Evolutionary conservation across 2,113 vertebrate genomes (phyloP).

Genomic region (Scortum barcoo): DNA sequence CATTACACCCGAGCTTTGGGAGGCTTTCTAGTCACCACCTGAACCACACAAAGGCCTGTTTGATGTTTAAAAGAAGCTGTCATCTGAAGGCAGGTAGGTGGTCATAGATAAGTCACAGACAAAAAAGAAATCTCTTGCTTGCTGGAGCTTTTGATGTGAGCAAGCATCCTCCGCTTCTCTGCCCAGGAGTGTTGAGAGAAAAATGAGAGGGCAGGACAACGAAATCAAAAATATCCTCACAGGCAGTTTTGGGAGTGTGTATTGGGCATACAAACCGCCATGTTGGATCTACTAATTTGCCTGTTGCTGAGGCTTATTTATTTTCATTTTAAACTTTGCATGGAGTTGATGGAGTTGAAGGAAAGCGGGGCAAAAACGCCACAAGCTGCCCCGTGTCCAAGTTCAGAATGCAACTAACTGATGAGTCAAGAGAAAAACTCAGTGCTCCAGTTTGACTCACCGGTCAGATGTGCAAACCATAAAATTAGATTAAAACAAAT

Average conservation of each 20-base stretch:
- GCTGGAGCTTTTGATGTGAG: constrained; percentile 71
- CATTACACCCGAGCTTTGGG: constrained; percentile 67
- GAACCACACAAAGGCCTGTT: constrained; percentile 79
- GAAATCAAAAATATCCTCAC: constrained; percentile 16
- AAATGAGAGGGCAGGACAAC: constrained; percentile 49
- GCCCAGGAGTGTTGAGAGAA: constrained; percentile 51
- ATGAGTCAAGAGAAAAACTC: neutral
- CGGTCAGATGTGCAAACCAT: neutral
- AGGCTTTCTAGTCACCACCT: constrained; percentile 70
- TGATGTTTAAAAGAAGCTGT: constrained; percentile 78
- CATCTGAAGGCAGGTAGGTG: constrained; percentile 63
- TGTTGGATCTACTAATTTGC: constrained; percentile 20
- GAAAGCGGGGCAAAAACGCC: constrained; percentile 15
- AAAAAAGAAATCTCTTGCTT: constrained; percentile 41
- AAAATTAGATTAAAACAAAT: neutral
- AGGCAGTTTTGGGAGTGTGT: neutral
- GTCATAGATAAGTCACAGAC: constrained; percentile 54
- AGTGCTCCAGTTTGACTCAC: constrained; percentile 1
- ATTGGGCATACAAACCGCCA: neutral
- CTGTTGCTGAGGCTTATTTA: constrained; percentile 17
- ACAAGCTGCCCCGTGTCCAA: neutral
- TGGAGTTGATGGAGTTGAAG: neutral
- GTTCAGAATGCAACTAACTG: neutral
- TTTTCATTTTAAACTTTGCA: constrained; percentile 20
- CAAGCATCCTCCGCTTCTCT: constrained; percentile 12